Evolutionary conservation across 23 tunicate species (phyloP).

Genomic region (Diplosoma virens): DNA sequence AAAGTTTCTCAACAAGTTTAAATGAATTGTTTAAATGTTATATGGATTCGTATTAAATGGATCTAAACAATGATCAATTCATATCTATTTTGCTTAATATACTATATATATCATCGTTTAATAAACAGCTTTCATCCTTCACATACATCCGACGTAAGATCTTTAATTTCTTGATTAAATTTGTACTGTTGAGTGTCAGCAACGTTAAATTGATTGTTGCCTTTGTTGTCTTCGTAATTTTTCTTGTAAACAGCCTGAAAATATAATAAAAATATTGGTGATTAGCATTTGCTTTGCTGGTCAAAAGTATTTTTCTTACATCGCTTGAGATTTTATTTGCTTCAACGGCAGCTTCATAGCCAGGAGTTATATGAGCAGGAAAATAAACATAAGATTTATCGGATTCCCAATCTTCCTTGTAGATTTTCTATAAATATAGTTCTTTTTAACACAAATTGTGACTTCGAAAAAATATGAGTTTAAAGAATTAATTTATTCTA

Average conservation of each 20-base stretch:
- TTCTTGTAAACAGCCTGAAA: conserved; percentile 56
- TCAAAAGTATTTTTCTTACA: conserved; percentile 36
- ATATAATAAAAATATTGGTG: not conserved
- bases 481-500: too few species aligned
- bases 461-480: too few species aligned
- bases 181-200: conserved; percentile 86
- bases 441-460: too few species aligned
- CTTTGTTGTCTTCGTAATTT: conserved; percentile 46
- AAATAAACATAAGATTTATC: conserved; percentile 85
- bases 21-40: too few species aligned
- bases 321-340: conserved; percentile 63
- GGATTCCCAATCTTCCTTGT: conserved; percentile 91
- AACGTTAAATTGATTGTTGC: conserved; percentile 37
- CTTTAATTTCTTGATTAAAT: conserved; percentile 1
- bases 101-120: too few species aligned
- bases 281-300: not conserved
- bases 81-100: too few species aligned
- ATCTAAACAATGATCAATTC: too few species aligned
- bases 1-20: too few species aligned
- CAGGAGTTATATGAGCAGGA: conserved; percentile 96
- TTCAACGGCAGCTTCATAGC: conserved; percentile 71
- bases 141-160: conserved; percentile 20
- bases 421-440: conserved; percentile 41
- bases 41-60: too few species aligned
- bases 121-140: too few species aligned